Evolutionary conservation across 1,140 invertebrate genomes (phyloP), one percentile per base, ranked within the genome.

Genomic region (Cyclina sinensis): DNA sequence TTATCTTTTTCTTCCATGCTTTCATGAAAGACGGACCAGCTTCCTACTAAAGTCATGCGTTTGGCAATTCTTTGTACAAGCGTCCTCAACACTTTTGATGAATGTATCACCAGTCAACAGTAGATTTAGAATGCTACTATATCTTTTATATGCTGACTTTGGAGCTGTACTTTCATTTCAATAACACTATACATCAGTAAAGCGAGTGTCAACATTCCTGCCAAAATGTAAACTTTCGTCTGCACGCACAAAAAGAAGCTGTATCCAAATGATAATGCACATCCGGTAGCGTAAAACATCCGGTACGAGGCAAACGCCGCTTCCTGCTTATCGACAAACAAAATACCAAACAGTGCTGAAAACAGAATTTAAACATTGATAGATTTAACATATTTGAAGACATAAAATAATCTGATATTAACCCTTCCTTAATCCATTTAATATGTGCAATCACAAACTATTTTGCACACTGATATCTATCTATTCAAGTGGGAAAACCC

Each of bases 271-370:
- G 95, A 93, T 73, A 95, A 87, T 21, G 94, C 94, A 79, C 94
- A 94, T 86, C 95, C 95, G 54, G 93, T 92, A 16, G 95, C 92
- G 78, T 94, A 94, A 84, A 95, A 94, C 92, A 95, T 95, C 85
- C 95, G 91, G 91, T 94, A 95, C 1, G 92, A 91, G 0, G 95
- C 91, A 89, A 95, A 95, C 0, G 94, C 95, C 7, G 94, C 94
- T 92, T 95, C 94, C 88, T 94, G 95, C 86, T 93, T 93, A 59
- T 94, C 94, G 27, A 91, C 90, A 89, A 95, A 95, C 7, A 95
- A 86, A 24, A 95, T 92, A 16, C 94, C 95, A 74, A 95, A 95
- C 39, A 95, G 79, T 14, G 94, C 95, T 95, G 93, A 68, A 94
- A 93, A 62, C 81, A 70, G 90, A 85, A 76, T 57, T 68, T 16